Evolutionary conservation across 2,888 invertebrate genomes (phyloP), one percentile per base, ranked within the genome.

Genomic region (Lycia hirtaria): DNA sequence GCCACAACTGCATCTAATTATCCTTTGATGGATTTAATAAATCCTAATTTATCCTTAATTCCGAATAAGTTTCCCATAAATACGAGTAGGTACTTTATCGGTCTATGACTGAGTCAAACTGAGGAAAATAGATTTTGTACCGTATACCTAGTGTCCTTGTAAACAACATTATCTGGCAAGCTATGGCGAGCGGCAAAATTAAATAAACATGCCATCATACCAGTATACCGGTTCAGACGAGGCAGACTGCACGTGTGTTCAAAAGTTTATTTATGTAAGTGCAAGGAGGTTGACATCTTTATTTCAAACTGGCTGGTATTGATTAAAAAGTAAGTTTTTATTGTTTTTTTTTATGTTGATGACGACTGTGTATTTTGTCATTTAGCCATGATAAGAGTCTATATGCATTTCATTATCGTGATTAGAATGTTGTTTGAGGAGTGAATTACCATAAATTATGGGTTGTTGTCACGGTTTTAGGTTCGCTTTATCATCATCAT

Each of bases 111-210:
- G 43, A 17, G 4, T 37, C 33, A 14, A 35, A 28, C 5, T 22
- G 17, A 10, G 32, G 24, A 28, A 22, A 56, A 22, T 9, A 19
- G n/a, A 56, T 49, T 62, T 49, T 49, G 12, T 28, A 54, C 59
- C 56, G 43, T 59, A 60, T 32, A 17, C 22, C 19, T 45, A 51
- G 53, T 54, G 50, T 54, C 52, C 50, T 58, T 59, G 55, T 51
- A 38, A 52, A 44, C 61, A 58, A 49, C 47, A 60, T 62, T 54
- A 62, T 49, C 61, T 58, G 35, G 41, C 55, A 48, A 43, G 22
- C 48, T 28, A 20, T 28, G 20, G 19, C 37, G n/a, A 44, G 37
- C n/a, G 35, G 30, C 49, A 37, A 30, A 48, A 35, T 58, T 10
- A 22, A 38, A 28, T 1, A 7, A 10, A 20, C 2, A 28, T 47